Conservation (phyloP, 2,888 invertebrate species). For the Drosophila sordidula region DNA sequence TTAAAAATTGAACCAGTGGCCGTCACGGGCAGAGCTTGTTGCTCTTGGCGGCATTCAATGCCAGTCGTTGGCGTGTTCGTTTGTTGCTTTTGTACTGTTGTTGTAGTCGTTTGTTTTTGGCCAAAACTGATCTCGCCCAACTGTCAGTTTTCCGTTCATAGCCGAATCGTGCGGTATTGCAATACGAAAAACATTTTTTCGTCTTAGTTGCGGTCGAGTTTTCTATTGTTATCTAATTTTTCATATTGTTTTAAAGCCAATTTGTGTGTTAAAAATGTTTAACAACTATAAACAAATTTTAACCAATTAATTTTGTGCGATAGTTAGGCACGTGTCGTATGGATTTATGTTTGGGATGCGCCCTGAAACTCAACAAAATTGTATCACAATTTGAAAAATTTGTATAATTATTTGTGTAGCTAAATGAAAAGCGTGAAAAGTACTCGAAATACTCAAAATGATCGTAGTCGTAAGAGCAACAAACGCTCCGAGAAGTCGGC, state of each 20-base stretch:
- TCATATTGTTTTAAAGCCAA: slow-evolving; percentile 40
- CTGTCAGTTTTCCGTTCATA: slow-evolving; percentile 79
- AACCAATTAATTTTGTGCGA: slow-evolving; percentile 20
- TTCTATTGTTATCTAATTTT: slow-evolving; percentile 64
- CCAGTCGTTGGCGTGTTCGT: slow-evolving; percentile 63
- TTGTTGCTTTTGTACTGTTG: slow-evolving; percentile 57
- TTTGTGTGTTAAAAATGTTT: slow-evolving; percentile 24
- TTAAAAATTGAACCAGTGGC: slow-evolving; percentile 66
- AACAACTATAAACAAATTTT: slow-evolving; percentile 31
- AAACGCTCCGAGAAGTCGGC: slow-evolving; percentile 78
- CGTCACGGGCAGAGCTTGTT: slow-evolving; percentile 70
- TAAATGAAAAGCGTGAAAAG: slow-evolving; percentile 81
- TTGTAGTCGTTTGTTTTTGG: slow-evolving; percentile 74
- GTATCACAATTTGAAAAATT: slow-evolving; percentile 29
- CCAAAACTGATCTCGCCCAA: slow-evolving; percentile 83
- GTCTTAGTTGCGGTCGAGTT: slow-evolving; percentile 48
- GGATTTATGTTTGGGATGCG: slow-evolving; percentile 15
- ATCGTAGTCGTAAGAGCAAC: slow-evolving; percentile 74
- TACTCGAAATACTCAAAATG: slow-evolving; percentile 71
- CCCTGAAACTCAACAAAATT: slow-evolving; percentile 1
- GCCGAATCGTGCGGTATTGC: slow-evolving; percentile 77
- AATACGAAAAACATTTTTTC: slow-evolving; percentile 34
- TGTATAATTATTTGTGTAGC: slow-evolving; percentile 1
- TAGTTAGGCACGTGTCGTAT: slow-evolving; percentile 19
- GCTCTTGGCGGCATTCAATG: slow-evolving; percentile 80